Conservation (phyloP, 1,140 invertebrate species). For the Vanessa atalanta region DNA sequence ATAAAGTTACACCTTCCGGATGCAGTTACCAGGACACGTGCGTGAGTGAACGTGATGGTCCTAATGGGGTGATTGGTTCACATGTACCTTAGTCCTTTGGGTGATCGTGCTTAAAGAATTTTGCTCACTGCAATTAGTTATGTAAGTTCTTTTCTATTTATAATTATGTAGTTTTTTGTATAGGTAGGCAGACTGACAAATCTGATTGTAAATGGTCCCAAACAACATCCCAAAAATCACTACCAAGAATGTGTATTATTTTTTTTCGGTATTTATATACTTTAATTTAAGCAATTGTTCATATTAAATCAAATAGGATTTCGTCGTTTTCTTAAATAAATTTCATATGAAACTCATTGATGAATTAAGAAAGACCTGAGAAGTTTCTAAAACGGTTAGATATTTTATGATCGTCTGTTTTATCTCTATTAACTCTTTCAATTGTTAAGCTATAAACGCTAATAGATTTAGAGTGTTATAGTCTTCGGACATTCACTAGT, state of each 20-base stretch:
- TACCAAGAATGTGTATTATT: too few relatives aligned
- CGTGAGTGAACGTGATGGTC: constrained; percentile 8
- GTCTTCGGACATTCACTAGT: constrained; percentile 13
- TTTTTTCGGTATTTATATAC: too few relatives aligned
- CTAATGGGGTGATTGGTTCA: constrained; percentile 21
- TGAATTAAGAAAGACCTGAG: background rate
- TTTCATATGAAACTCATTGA: background rate
- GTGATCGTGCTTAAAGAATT: constrained; percentile 5
- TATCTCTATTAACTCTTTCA: constrained; percentile 20
- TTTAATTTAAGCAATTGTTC: too few relatives aligned
- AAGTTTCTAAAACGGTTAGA: background rate
- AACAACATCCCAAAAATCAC: too few relatives aligned
- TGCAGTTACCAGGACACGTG: constrained; percentile 14
- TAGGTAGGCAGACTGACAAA: too few relatives aligned
- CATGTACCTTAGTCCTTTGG: constrained; percentile 3
- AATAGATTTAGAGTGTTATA: constrained; percentile 12
- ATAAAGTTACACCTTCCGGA: constrained; percentile 19
- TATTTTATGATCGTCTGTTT: constrained; percentile 20
- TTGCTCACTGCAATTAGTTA: background rate
- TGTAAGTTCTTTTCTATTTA: too few relatives aligned
- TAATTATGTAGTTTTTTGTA: too few relatives aligned
- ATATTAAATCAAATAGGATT: too few relatives aligned
- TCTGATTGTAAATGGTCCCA: too few relatives aligned
- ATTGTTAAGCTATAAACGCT: constrained; percentile 32
- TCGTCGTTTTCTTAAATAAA: too few relatives aligned